Evolutionary conservation across 2,113 vertebrate genomes (phyloP).

Genomic region (Atractosteus spatula): DNA sequence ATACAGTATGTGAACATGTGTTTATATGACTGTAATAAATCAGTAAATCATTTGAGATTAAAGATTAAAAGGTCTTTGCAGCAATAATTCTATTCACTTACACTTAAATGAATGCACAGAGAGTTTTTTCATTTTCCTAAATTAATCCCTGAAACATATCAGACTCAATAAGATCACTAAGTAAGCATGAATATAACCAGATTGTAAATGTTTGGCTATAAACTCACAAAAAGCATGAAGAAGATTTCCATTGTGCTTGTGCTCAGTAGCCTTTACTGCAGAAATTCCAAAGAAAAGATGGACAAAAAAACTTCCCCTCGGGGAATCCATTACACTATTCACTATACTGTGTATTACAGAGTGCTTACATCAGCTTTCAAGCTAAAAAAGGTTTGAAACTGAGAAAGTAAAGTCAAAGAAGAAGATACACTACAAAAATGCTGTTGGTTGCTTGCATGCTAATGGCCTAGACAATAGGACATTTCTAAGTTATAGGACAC

Average conservation of each 20-base stretch:
- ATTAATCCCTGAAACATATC: neutral
- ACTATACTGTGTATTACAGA: neutral
- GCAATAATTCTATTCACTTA: neutral
- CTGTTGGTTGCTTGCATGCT: constrained; percentile 38
- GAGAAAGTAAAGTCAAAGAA: constrained; percentile 31
- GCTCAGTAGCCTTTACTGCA: constrained; percentile 22
- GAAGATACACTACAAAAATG: constrained; percentile 2
- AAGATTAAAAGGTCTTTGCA: too few relatives aligned
- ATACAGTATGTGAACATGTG: too few relatives aligned
- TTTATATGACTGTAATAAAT: neutral
- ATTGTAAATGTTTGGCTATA: constrained; percentile 16
- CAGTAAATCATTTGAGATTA: too few relatives aligned
- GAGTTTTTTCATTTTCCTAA: neutral
- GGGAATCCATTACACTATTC: constrained; percentile 27
- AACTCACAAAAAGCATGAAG: constrained; percentile 10
- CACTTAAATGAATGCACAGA: neutral
- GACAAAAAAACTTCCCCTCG: constrained; percentile 28
- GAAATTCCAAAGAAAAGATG: constrained; percentile 24
- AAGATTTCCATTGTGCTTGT: constrained; percentile 23
- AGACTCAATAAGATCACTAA: neutral
- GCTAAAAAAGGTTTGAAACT: constrained; percentile 32
- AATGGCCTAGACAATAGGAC: constrained; percentile 12
- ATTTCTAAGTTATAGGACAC: constrained; percentile 35
- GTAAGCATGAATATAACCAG: neutral
- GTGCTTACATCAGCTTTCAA: constrained; percentile 36